These are phyloP conservation scores for Holacanthella duospinosa DNA, from an alignment of 2,888 invertebrate species.

Conservation along the genomic window DNA sequence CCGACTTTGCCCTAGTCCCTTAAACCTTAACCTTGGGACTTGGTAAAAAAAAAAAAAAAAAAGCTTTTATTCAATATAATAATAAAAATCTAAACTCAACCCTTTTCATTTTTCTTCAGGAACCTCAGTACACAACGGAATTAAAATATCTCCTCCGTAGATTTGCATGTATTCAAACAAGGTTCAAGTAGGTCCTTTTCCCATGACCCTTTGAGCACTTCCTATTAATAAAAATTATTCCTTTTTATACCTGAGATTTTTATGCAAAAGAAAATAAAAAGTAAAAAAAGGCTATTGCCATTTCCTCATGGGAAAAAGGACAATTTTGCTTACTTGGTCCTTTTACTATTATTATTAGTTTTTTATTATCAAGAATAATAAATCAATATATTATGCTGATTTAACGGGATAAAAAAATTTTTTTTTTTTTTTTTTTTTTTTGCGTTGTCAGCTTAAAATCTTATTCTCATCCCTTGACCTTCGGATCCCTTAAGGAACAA, in stretches of 20 bases:
- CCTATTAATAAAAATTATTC: background rate
- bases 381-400: slow-evolving; percentile 5
- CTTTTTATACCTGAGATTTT: background rate
- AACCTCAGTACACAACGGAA: background rate
- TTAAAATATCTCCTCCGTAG: background rate
- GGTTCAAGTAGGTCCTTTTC: slow-evolving; percentile 3
- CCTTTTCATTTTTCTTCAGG: background rate
- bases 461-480: slow-evolving; percentile 1
- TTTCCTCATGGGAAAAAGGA: background rate
- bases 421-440: background rate
- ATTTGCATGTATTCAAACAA: slow-evolving; percentile 6
- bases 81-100: background rate
- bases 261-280: too few species aligned
- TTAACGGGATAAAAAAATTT: background rate
- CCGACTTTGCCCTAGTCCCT: background rate
- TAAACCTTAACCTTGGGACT: slow-evolving; percentile 1
- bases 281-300: background rate
- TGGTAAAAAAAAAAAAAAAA: too few species aligned
- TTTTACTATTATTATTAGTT: too few species aligned
- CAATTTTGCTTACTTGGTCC: slow-evolving; percentile 1
- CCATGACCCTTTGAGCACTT: background rate
- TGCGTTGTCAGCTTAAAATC: background rate
- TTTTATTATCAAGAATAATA: slow-evolving; percentile 3
- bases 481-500: background rate
- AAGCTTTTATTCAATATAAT: background rate